These are phyloP conservation scores for Sternarchorhynchus goeldii DNA, from an alignment of 2,797 vertebrate species.

Conservation along the genomic window DNA sequence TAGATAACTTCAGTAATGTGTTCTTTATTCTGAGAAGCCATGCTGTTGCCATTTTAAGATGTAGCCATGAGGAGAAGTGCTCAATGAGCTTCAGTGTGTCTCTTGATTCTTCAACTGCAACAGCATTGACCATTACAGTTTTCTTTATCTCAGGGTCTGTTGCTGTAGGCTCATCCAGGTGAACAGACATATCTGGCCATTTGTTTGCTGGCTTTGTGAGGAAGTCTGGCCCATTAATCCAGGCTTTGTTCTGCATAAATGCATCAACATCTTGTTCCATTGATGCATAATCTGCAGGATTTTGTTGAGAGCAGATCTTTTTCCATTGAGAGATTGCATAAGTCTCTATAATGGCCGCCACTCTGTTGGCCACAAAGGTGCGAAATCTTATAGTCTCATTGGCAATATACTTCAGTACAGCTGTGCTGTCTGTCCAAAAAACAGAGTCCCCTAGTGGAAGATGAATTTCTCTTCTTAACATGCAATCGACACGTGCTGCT, in stretches of 20 bases:
- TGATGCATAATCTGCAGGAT: not conserved
- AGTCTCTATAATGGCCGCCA: not conserved
- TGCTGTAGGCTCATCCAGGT: not conserved
- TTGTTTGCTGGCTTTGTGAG: not conserved
- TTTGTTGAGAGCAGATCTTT: not conserved
- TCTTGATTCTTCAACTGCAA: not conserved
- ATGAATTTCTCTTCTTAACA: not conserved
- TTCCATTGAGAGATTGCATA: not conserved
- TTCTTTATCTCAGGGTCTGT: slow-evolving; percentile 28
- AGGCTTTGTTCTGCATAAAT: slow-evolving; percentile 7
- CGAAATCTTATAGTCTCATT: not conserved
- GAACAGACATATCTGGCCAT: slow-evolving; percentile 5
- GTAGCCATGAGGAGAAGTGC: slow-evolving; percentile 6
- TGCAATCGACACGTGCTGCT: not conserved
- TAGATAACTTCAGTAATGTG: not conserved
- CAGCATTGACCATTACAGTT: not conserved
- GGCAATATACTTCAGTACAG: not conserved
- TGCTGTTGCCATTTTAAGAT: slow-evolving; percentile 2
- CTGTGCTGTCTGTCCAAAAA: not conserved
- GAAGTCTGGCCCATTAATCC: slow-evolving; percentile 5
- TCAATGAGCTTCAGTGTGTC: not conserved
- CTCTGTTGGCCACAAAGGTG: not conserved
- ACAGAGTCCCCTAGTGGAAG: not conserved
- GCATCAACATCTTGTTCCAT: not conserved
- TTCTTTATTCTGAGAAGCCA: not conserved